Evolutionary conservation across 92 coral and sea anemone species (phyloP).

Genomic region (Muricea muricata): DNA sequence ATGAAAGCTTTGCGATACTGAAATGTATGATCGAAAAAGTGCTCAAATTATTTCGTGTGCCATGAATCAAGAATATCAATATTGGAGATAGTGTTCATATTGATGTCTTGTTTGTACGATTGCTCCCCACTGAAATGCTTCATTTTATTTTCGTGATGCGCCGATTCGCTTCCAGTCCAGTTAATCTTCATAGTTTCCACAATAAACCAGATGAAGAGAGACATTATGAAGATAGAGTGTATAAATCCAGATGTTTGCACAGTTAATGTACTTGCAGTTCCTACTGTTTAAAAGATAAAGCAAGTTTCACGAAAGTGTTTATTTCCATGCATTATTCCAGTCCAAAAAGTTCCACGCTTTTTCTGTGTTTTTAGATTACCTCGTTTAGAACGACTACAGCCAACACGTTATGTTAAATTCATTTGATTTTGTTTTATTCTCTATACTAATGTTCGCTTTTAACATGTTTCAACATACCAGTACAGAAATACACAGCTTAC

Average conservation of each 20-base stretch:
- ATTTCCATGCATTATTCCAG: no score
- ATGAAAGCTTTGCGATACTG: no score
- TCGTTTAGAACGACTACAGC: no score
- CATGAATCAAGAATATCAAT: not conserved
- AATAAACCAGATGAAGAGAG: not conserved
- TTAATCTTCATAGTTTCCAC: slow-evolving; percentile 13
- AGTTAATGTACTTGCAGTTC: not conserved
- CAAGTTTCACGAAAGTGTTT: not conserved
- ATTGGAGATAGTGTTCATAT: not conserved
- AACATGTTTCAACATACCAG: no score
- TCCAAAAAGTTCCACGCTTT: no score
- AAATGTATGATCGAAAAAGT: no score
- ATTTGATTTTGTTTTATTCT: no score
- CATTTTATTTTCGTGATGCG: not conserved
- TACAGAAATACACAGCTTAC: no score
- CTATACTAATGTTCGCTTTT: no score
- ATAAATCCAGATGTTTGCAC: not conserved
- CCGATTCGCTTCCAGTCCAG: not conserved
- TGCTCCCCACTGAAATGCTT: not conserved
- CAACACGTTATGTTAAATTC: no score
- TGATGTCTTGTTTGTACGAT: not conserved
- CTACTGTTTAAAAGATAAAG: not conserved
- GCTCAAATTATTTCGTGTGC: not conserved
- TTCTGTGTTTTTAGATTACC: no score
- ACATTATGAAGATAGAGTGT: not conserved